phyloP scores from a whole-genome alignment of 2,113 vertebrate species.

The Chaenogobius annularis region DNA sequence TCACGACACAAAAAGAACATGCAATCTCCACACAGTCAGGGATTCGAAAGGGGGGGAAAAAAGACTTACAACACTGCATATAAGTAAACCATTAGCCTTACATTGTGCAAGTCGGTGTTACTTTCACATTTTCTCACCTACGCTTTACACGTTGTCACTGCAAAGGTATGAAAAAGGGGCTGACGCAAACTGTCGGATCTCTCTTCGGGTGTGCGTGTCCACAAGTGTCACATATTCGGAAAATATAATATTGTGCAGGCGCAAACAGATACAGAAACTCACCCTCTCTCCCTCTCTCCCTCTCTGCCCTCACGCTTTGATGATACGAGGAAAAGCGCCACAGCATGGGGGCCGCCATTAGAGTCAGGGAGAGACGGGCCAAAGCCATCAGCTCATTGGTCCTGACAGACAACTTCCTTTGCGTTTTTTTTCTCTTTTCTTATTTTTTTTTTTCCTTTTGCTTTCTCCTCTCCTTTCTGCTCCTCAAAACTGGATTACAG shows the following conservation, averaged over 20 bases:
- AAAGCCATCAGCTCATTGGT: constrained; percentile 63
- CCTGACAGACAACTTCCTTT: constrained; percentile 64
- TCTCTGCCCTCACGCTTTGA: constrained; percentile 53
- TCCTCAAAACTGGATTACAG: constrained; percentile 21
- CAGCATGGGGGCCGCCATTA: constrained; percentile 71
- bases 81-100: background rate
- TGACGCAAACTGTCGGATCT: constrained; percentile 29
- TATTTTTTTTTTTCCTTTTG: background rate
- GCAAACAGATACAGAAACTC: background rate
- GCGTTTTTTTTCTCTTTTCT: constrained; percentile 18
- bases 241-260: background rate
- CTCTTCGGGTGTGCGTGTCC: constrained; percentile 41
- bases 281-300: constrained; percentile 12
- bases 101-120: constrained; percentile 21
- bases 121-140: constrained; percentile 18
- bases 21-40: no score
- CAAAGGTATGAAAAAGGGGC: constrained; percentile 35
- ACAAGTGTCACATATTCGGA: constrained; percentile 28
- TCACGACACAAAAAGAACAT: no score
- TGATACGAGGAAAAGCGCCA: constrained; percentile 57
- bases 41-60: no score
- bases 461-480: constrained; percentile 8
- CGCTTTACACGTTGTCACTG: constrained; percentile 59
- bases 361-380: constrained; percentile 56
- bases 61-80: no score